Base-by-base conservation (phyloP, 2,113 vertebrate species). In the Microcebus ravelobensis region DNA sequence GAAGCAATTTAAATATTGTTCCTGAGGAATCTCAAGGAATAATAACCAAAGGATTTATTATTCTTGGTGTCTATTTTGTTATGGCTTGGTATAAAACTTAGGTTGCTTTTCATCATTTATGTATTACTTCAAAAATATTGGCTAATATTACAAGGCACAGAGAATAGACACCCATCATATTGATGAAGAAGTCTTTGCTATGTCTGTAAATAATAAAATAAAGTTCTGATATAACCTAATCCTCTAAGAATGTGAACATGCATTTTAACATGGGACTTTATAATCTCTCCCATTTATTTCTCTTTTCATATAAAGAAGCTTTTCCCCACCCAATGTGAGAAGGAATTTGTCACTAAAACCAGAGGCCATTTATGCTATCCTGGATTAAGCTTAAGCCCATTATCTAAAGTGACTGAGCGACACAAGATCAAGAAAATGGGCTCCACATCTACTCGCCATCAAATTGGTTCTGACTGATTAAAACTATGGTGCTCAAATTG, bases 1-100 rank as follows among this genome's bases (percentile, higher is more conserved):
- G 31, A 87, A 95, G 45, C 20, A 91, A 92, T 92, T 92, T 92
- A 90, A 94, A 77, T 92, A 94, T 36, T 73, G 31, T 6, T 95
- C 15, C 79, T 3, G 45, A 93, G 57, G 79, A 94, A 91, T 73
- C n/a, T 95, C 84, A 76, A 92, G 86, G 34, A 91, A 8, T 20
- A 57, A 65, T 50, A 94, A 63, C 25, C 71, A 77, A 84, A 95
- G 80, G n/a, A 59, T 84, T 50, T 90, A 45, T 61, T 92, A 77
- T 85, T 95, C 25, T 92, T 84, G 34, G 10, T 63, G 68, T 92
- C 29, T 74, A 23, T 84, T 93, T 96, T 93, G 36, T 91, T 87
- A 79, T 71, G 39, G 67, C 65, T 96, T 31, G 25, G 23, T 52
- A 93, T 57, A 93, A 86, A 83, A 94, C 31, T 76, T 79, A 18